Evolutionary conservation across 92 coral and sea anemone genomes (phyloP).

Genomic region (Montipora capitata): DNA sequence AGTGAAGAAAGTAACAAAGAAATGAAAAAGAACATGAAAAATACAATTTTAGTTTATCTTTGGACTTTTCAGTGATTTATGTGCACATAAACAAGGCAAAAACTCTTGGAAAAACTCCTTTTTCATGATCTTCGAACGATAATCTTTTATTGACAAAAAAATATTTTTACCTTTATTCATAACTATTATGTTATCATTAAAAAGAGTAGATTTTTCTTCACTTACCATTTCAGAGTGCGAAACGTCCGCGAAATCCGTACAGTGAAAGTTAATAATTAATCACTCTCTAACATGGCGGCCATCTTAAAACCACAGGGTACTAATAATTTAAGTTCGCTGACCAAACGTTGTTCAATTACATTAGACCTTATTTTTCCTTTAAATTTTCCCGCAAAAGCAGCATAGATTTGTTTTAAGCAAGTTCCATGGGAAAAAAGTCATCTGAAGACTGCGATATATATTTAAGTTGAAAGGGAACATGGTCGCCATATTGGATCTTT

Average conservation of each 20-base stretch:
- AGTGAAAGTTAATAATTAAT: neutral
- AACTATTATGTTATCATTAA: neutral
- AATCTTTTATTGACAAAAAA: neutral
- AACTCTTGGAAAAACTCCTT: neutral
- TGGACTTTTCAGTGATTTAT: neutral
- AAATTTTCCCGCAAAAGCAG: too few relatives aligned
- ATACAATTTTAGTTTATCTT: neutral
- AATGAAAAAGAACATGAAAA: neutral
- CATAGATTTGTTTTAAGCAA: too few relatives aligned
- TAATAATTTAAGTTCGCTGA: too few relatives aligned
- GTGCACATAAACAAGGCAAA: conserved; percentile 8
- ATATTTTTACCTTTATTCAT: neutral
- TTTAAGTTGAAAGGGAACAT: too few relatives aligned
- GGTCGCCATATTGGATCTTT: too few relatives aligned
- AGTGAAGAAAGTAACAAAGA: neutral
- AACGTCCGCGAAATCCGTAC: neutral
- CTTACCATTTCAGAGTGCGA: conserved; percentile 11
- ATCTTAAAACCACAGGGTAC: neutral
- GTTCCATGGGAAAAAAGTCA: too few relatives aligned
- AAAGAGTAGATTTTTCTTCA: neutral
- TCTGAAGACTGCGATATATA: too few relatives aligned
- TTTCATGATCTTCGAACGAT: neutral
- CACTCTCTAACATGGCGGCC: neutral
- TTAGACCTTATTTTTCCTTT: too few relatives aligned
- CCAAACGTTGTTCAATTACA: too few relatives aligned